Evolutionary conservation across 2,113 vertebrate genomes (phyloP).

Genomic region (Etheostoma cragini): DNA sequence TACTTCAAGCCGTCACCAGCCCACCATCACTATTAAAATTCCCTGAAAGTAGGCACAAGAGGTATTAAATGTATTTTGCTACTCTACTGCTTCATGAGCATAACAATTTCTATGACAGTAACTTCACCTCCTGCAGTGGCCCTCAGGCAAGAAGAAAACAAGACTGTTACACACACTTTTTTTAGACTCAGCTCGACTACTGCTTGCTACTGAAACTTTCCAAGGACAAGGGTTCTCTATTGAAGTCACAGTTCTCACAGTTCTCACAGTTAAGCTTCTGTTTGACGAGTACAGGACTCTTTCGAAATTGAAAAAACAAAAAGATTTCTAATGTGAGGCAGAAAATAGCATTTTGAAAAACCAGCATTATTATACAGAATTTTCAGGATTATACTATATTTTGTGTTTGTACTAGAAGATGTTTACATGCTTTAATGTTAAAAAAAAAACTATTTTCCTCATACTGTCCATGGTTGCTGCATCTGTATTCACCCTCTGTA

Average conservation of each 20-base stretch:
- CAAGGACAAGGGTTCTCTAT: conserved; percentile 49
- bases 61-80: conserved; percentile 30
- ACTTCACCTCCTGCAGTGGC: conserved; percentile 79
- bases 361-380: too few relatives aligned
- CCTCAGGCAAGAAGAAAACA: conserved; percentile 77
- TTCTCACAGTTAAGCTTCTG: conserved; percentile 60
- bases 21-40: conserved; percentile 26
- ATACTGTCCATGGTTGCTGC: too few relatives aligned
- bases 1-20: conserved; percentile 42
- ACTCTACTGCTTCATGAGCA: conserved; percentile 38
- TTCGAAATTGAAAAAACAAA: conserved; percentile 15
- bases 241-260: conserved; percentile 57
- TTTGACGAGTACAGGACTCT: conserved; percentile 33
- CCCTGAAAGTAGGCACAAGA: conserved; percentile 7
- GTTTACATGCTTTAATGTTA: too few relatives aligned
- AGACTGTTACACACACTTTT: conserved; percentile 69
- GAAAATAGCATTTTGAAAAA: conserved; percentile 27
- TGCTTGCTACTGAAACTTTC: conserved; percentile 62
- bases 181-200: conserved; percentile 68
- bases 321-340: conserved; percentile 1
- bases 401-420: too few relatives aligned
- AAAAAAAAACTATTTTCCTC: too few relatives aligned
- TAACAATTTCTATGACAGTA: conserved; percentile 23
- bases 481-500: too few relatives aligned
- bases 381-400: too few relatives aligned